Conservation (phyloP, 2,113 vertebrate species). For the Cephalopholis sonnerati region DNA sequence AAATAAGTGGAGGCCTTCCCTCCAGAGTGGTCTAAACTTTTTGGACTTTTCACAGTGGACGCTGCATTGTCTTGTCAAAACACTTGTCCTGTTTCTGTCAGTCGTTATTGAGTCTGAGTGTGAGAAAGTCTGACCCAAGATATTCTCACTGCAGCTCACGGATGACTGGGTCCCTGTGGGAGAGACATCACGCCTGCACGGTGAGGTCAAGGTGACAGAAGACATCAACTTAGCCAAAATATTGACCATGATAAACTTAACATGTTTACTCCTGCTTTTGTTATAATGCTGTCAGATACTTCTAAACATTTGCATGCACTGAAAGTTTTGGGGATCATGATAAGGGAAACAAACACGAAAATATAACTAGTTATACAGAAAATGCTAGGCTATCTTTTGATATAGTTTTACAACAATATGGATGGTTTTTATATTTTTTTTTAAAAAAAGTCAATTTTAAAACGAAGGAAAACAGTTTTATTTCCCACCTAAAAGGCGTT, state of each 20-base stretch:
- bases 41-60: not conserved
- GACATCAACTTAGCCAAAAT: not conserved
- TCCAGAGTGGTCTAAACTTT: not conserved
- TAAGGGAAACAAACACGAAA: not conserved
- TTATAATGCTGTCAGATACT: not conserved
- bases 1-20: not conserved
- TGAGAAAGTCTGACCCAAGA: conserved; percentile 77
- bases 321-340: not conserved
- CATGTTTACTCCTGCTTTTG: not conserved
- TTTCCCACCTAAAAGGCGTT: not conserved
- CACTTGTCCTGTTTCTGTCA: conserved; percentile 49
- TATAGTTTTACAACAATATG: not conserved
- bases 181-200: conserved; percentile 24
- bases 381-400: not conserved
- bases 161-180: conserved; percentile 61
- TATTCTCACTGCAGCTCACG: conserved; percentile 78
- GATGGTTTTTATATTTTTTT: not conserved
- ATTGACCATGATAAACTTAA: not conserved
- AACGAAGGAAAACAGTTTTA: not conserved
- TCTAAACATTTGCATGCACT: not conserved
- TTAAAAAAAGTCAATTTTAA: not conserved
- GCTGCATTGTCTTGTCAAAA: conserved; percentile 50
- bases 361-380: not conserved
- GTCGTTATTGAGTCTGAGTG: conserved; percentile 60
- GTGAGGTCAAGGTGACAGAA: conserved; percentile 46